Conservation (phyloP, 2,113 vertebrate genomes). For the Chaetorhynchus papuensis region DNA sequence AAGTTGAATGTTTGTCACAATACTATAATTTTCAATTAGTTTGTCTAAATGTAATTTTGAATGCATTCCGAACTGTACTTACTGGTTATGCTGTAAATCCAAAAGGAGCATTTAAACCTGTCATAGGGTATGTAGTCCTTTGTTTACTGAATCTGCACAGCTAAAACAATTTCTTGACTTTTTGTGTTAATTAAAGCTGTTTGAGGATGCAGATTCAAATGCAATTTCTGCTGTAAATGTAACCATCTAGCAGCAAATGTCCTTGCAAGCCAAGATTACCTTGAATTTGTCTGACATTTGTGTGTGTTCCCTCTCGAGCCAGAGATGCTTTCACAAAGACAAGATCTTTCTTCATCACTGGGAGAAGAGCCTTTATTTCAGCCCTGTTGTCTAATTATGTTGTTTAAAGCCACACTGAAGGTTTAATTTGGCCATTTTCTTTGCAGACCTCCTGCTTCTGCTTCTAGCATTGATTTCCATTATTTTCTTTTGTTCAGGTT, state of each 20-base stretch:
- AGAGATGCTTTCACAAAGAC: not conserved
- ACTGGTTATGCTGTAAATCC: not conserved
- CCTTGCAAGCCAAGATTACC: not conserved
- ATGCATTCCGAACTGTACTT: not conserved
- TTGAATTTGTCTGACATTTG: not conserved
- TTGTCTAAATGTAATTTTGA: not conserved
- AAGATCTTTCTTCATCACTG: not conserved
- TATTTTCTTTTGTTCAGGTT: not conserved
- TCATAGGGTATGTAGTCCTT: not conserved
- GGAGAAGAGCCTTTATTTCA: not conserved
- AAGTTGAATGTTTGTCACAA: conserved; percentile 66
- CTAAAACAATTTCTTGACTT: not conserved
- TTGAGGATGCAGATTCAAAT: not conserved
- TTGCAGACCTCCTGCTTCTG: not conserved
- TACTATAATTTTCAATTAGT: not conserved
- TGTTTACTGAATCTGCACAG: not conserved
- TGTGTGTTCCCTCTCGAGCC: not conserved
- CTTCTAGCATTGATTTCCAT: not conserved
- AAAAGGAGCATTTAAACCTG: not conserved
- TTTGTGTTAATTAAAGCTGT: not conserved
- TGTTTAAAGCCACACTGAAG: not conserved
- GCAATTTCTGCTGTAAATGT: not conserved
- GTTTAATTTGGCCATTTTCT: not conserved
- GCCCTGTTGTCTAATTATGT: not conserved
- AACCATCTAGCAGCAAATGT: not conserved